A percentile compares a stretch with the other conserved stretches of the same genome.
Conservation (phyloP, 2,113 vertebrate genomes). For the Limanda limanda region DNA sequence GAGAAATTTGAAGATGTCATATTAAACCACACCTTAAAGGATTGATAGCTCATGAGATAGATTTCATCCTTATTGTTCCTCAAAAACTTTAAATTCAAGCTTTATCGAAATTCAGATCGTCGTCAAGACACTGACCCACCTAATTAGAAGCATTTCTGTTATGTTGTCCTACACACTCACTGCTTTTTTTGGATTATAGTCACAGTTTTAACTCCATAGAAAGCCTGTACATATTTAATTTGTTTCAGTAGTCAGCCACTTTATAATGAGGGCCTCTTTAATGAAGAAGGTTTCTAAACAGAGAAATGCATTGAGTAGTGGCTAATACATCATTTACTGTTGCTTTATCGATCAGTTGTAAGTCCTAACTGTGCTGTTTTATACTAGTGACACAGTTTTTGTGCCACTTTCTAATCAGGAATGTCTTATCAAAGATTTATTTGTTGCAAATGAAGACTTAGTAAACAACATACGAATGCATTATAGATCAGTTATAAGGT, state of each 20-base stretch:
- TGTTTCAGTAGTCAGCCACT: not conserved
- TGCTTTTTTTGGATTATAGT: constrained; percentile 28
- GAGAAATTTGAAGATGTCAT: not conserved
- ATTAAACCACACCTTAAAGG: constrained; percentile 2
- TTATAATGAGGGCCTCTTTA: constrained; percentile 5
- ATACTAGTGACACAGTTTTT: not conserved
- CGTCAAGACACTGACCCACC: no score
- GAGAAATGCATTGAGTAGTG: not conserved
- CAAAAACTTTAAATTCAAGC: no score
- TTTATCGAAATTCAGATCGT: no score
- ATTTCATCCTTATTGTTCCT: not conserved
- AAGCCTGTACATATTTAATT: constrained; percentile 38
- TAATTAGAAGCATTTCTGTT: constrained; percentile 6
- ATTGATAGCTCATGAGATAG: not conserved
- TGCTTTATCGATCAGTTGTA: constrained; percentile 6
- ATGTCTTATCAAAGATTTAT: not conserved
- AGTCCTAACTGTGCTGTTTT: not conserved
- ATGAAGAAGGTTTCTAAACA: not conserved
- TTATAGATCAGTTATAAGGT: not conserved
- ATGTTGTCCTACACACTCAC: constrained; percentile 19
- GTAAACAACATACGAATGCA: not conserved
- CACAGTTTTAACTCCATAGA: constrained; percentile 24
- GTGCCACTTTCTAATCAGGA: not conserved
- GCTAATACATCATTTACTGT: not conserved
- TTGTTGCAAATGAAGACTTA: not conserved